A percentile compares a stretch with the other conserved stretches of the same genome.
phyloP scores from a whole-genome alignment of 2,888 invertebrate genomes.

The Odontocolon sp. region DNA sequence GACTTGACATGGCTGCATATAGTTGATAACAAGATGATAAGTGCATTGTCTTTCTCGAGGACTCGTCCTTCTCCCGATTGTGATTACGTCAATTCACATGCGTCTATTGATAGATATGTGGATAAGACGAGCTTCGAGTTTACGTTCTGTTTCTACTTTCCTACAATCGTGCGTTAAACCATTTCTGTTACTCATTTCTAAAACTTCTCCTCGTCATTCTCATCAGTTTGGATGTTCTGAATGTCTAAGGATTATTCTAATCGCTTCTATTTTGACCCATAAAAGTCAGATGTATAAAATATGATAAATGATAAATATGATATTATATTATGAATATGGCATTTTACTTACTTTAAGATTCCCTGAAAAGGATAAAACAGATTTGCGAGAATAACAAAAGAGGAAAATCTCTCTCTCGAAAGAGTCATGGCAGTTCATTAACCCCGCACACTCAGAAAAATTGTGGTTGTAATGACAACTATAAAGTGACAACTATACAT shows the following conservation, averaged over 20 bases:
- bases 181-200: neutral
- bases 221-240: neutral
- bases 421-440: slow-evolving; percentile 40
- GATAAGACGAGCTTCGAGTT: slow-evolving; percentile 33
- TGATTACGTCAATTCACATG: slow-evolving; percentile 28
- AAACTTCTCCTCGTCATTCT: neutral
- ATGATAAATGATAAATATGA: too few species aligned
- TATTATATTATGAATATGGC: too few species aligned
- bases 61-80: slow-evolving; percentile 19
- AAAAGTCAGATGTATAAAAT: too few species aligned
- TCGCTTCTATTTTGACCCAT: too few species aligned
- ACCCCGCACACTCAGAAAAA: too few species aligned
- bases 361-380: too few species aligned
- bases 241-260: too few species aligned
- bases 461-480: too few species aligned
- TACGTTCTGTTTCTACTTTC: neutral
- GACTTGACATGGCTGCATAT: slow-evolving; percentile 9
- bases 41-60: slow-evolving; percentile 49
- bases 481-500: too few species aligned
- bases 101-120: slow-evolving; percentile 23
- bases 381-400: too few species aligned
- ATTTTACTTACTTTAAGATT: too few species aligned
- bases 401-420: too few species aligned
- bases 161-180: neutral
- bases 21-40: slow-evolving; percentile 56